These are phyloP conservation scores for Eulimnadia texana DNA, from an alignment of 1,140 invertebrate species.

Conservation along the genomic window DNA sequence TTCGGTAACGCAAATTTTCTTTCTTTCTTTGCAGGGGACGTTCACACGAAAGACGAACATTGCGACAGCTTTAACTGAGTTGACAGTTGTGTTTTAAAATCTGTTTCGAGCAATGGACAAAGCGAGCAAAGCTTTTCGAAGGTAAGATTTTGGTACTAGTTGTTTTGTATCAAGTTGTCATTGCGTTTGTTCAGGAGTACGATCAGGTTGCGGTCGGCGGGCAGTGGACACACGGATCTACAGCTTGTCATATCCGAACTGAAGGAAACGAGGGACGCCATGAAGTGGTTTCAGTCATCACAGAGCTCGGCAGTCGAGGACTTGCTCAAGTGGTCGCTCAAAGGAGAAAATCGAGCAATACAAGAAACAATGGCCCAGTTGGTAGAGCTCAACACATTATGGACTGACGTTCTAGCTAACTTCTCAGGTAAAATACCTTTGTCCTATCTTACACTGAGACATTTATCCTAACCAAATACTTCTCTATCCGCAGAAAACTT, in stretches of 20 bases:
- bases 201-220: constrained; percentile 34
- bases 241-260: constrained; percentile 39
- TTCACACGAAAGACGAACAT: no score
- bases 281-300: constrained; percentile 33
- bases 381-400: constrained; percentile 34
- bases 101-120: constrained; percentile 20
- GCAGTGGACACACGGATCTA: constrained; percentile 34
- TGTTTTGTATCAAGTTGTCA: constrained; percentile 1
- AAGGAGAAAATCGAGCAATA: constrained; percentile 36
- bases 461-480: no score
- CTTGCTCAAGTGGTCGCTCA: constrained; percentile 35
- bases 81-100: not conserved
- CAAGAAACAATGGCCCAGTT: constrained; percentile 36
- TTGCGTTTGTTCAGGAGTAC: constrained; percentile 32
- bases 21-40: no score
- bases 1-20: no score
- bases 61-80: no score
- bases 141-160: constrained; percentile 18
- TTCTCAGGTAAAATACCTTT: constrained; percentile 28
- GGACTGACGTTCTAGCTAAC: constrained; percentile 38
- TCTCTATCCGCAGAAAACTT: constrained; percentile 33
- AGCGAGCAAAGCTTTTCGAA: constrained; percentile 23
- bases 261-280: constrained; percentile 32
- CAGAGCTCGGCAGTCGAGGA: constrained; percentile 36
- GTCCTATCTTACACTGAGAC: no score